These are phyloP conservation scores for Merodon equestris DNA, from an alignment of 2,888 invertebrate genomes.

Conservation along the genomic window DNA sequence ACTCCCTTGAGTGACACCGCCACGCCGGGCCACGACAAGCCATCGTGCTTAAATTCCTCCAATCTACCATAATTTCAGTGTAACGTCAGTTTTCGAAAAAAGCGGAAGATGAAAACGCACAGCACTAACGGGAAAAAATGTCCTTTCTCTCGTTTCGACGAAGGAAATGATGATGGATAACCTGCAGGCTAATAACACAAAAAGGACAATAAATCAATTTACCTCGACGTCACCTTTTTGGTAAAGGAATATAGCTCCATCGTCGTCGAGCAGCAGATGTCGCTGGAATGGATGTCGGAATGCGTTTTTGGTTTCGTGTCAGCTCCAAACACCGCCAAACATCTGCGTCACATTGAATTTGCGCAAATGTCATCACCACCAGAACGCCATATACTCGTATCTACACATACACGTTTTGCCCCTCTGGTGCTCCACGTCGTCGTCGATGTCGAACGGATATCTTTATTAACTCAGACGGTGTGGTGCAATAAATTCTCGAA, in stretches of 20 bases:
- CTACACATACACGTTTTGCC: neutral
- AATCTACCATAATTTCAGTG: constrained; percentile 52
- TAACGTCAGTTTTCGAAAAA: constrained; percentile 33
- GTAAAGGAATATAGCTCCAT: neutral
- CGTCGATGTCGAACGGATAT: constrained; percentile 9
- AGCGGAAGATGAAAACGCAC: constrained; percentile 26
- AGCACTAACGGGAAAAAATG: constrained; percentile 24
- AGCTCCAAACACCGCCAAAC: neutral
- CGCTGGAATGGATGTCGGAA: constrained; percentile 26
- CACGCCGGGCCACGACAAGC: constrained; percentile 8
- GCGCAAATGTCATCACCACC: constrained; percentile 52
- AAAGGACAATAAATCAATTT: constrained; percentile 66
- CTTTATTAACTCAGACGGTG: constrained; percentile 55
- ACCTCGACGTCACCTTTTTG: constrained; percentile 27
- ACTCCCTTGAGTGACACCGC: constrained; percentile 34
- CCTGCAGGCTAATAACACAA: constrained; percentile 47
- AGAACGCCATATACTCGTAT: neutral
- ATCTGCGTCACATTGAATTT: constrained; percentile 59
- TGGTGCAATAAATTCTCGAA: constrained; percentile 59
- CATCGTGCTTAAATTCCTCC: constrained; percentile 39
- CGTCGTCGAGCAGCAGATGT: constrained; percentile 3
- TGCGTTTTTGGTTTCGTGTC: constrained; percentile 10
- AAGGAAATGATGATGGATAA: constrained; percentile 61
- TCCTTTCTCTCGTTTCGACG: constrained; percentile 33
- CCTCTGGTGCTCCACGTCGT: neutral